A percentile compares a stretch with the other conserved stretches of the same genome.
Evolutionary conservation across 1,140 invertebrate species (phyloP).

Genomic region (Mylabris phalerata): DNA sequence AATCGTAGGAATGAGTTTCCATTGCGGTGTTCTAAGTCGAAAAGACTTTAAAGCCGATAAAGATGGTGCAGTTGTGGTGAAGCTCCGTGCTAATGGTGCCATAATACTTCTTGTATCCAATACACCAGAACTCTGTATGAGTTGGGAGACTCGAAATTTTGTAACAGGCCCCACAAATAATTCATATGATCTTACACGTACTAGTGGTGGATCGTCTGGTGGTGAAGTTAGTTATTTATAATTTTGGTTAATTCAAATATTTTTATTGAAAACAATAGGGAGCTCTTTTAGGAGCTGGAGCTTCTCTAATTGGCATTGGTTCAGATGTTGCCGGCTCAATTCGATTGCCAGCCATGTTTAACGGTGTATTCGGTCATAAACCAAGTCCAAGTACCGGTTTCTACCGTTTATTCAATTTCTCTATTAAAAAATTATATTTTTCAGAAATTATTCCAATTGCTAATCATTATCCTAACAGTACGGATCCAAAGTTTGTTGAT

Average conservation of each 20-base stretch:
- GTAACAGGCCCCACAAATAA: conserved; percentile 69
- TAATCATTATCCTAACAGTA: conserved; percentile 52
- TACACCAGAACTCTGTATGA: conserved; percentile 70
- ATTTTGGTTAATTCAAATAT: not conserved
- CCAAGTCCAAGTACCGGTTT: conserved; percentile 49
- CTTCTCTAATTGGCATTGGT: conserved; percentile 72
- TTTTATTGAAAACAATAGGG: conserved; percentile 42
- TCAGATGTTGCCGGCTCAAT: conserved; percentile 84
- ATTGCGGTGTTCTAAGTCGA: conserved; percentile 55
- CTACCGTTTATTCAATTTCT: not conserved
- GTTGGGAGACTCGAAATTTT: conserved; percentile 61
- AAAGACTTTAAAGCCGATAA: conserved; percentile 48
- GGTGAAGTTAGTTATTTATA: conserved; percentile 52
- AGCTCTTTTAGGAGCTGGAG: conserved; percentile 61
- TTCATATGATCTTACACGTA: conserved; percentile 62
- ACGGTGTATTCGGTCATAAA: conserved; percentile 86
- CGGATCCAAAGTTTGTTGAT: conserved; percentile 38
- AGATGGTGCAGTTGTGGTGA: conserved; percentile 56
- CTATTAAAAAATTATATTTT: not conserved
- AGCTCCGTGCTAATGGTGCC: conserved; percentile 60
- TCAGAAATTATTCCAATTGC: conserved; percentile 47
- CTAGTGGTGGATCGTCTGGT: conserved; percentile 69
- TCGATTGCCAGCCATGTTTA: conserved; percentile 74
- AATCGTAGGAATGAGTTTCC: conserved; percentile 53
- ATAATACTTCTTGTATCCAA: conserved; percentile 75